Percentiles rank a stretch among this genome's conserved stretches.
Conservation (phyloP, 2,888 invertebrate genomes). For the Nebria brevicollis region DNA sequence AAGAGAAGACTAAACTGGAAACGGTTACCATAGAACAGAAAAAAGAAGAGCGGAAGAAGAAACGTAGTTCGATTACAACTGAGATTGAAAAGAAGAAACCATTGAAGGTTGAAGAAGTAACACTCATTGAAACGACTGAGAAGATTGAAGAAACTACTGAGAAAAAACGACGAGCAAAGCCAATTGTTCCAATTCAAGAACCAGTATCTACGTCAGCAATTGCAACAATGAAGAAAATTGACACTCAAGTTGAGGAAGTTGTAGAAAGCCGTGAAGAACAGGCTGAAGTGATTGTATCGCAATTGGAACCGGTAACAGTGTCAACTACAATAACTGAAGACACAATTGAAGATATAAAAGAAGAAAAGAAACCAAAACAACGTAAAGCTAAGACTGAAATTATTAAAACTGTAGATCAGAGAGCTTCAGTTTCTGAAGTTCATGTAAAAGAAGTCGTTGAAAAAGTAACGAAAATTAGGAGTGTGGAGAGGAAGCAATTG, state of each 20-base stretch:
- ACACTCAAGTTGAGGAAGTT: conserved; percentile 64
- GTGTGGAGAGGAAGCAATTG: conserved; percentile 69
- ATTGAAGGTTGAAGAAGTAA: conserved; percentile 65
- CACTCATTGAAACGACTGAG: conserved; percentile 67
- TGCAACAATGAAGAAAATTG: conserved; percentile 72
- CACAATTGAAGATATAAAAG: conserved; percentile 64
- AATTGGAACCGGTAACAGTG: conserved; percentile 69
- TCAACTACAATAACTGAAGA: conserved; percentile 69
- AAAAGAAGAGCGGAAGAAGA: conserved; percentile 56
- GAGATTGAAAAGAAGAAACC: conserved; percentile 64
- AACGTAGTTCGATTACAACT: conserved; percentile 55
- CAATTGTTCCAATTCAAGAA: conserved; percentile 68
- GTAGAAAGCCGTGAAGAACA: conserved; percentile 62
- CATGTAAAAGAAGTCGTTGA: conserved; percentile 68
- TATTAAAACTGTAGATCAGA: conserved; percentile 58
- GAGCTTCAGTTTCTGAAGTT: conserved; percentile 63
- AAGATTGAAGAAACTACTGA: conserved; percentile 64
- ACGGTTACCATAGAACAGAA: conserved; percentile 65
- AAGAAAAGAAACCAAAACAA: conserved; percentile 57
- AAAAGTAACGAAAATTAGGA: conserved; percentile 67
- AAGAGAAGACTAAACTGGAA: conserved; percentile 66
- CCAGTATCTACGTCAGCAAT: conserved; percentile 70
- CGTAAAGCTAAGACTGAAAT: conserved; percentile 55
- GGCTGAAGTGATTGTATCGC: conserved; percentile 65
- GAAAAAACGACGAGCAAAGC: conserved; percentile 64